Evolutionary conservation across 2,888 invertebrate genomes (phyloP), one percentile per base, ranked within the genome.

Genomic region (Poecilobothrus nobilitatus): DNA sequence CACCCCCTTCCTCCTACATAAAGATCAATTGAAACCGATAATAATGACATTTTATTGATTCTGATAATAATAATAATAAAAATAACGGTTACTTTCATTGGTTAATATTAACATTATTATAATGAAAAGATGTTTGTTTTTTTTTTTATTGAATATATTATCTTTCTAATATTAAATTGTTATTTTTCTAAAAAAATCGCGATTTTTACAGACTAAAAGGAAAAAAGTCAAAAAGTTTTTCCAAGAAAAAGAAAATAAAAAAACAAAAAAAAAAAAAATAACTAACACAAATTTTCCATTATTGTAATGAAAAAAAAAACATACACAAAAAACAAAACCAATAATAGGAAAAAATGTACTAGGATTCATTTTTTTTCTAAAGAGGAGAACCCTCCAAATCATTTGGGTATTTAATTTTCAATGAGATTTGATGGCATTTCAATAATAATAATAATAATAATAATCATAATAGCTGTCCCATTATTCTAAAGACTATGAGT

Each of bases 341-440:
- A 18, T 37, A 37, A 37, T 10, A 37, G 7, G 7, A 37, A 37
- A 37, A 37, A 37, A 37, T 8, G 37, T 37, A 10, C 37, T 37
- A 37, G 8, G 7, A 37, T 37, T 37, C 37, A 37, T 37, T 53
- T 53, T 53, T 53, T 15, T 53, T 44, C 7, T 18, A 18, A 53
- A 15, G 53, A 27, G 27, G 27, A 27, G 27, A 27, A 27, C 27
- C 27, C 27, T 27, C 18, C 53, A 53, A 53, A 53, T 53, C 53
- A 53, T 53, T 53, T 53, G 53, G 53, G 53, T 53, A 53, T 53
- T 53, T 53, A 18, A 53, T 53, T 53, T 53, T 53, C 53, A 53
- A 53, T 53, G 53, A 53, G 53, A 53, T 53, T 53, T 53, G 53
- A 53, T 53, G 18, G 53, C 53, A 53, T 18, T 53, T 53, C 53